These are phyloP conservation scores for Lota lota DNA, from an alignment of 2,113 vertebrate genomes.

Conservation along the genomic window DNA sequence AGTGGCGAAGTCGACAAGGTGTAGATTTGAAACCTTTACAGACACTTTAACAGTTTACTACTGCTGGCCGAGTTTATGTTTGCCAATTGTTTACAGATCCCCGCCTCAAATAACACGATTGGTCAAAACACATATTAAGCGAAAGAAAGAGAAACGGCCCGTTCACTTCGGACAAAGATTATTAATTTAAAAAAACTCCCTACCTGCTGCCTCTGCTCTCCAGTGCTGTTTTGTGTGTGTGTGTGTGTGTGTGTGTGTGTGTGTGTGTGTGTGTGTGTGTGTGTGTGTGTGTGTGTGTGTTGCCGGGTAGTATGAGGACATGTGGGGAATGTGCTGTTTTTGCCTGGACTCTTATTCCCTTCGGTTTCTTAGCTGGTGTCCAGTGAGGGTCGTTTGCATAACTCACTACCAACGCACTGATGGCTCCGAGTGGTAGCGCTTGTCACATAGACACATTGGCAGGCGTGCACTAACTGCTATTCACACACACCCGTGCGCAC, in stretches of 20 bases:
- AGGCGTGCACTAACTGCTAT: background rate
- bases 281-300: background rate
- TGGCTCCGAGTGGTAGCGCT: slow-evolving; percentile 4
- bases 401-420: slow-evolving; percentile 41
- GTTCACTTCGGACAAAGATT: too few species aligned
- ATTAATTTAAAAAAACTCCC: too few species aligned
- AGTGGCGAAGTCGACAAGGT: too few species aligned
- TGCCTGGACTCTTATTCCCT: slow-evolving; percentile 21
- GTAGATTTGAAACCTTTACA: too few species aligned
- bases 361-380: slow-evolving; percentile 45
- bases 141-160: too few species aligned
- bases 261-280: slow-evolving; percentile 7
- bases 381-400: slow-evolving; percentile 57
- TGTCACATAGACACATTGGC: slow-evolving; percentile 9
- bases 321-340: slow-evolving; percentile 51
- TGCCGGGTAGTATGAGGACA: slow-evolving; percentile 29
- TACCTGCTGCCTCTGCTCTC: too few species aligned
- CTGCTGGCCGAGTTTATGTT: too few species aligned
- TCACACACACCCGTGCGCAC: slow-evolving; percentile 13
- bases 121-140: too few species aligned
- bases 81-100: too few species aligned
- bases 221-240: background rate
- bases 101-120: too few species aligned
- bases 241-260: background rate
- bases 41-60: too few species aligned